Conservation (phyloP, 2,888 invertebrate genomes). For the Pheosia tremula region DNA sequence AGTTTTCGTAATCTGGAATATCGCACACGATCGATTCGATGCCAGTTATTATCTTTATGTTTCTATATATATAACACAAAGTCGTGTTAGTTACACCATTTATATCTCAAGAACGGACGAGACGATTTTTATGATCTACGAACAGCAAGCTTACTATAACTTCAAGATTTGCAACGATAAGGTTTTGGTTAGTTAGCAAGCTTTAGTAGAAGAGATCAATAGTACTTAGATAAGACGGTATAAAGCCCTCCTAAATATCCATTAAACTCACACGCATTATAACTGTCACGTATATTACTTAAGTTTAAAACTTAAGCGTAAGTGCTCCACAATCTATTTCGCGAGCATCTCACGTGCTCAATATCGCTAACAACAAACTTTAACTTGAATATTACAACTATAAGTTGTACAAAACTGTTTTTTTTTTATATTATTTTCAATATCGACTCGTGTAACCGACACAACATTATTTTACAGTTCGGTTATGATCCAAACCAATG, state of each 20-base stretch:
- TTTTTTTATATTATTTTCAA: slow-evolving; percentile 4
- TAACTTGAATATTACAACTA: slow-evolving; percentile 3
- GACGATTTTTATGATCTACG: too few relatives aligned
- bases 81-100: too few relatives aligned
- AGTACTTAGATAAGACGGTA: not conserved
- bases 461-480: not conserved
- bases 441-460: not conserved
- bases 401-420: not conserved
- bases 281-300: not conserved
- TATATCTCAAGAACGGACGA: too few relatives aligned
- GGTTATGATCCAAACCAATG: not conserved
- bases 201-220: too few relatives aligned
- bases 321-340: not conserved
- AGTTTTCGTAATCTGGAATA: too few relatives aligned
- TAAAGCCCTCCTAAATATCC: not conserved
- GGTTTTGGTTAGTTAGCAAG: too few relatives aligned
- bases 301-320: not conserved
- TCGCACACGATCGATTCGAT: too few relatives aligned
- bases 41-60: too few relatives aligned
- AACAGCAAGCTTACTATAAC: too few relatives aligned
- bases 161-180: too few relatives aligned
- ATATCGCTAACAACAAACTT: slow-evolving; percentile 2
- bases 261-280: not conserved
- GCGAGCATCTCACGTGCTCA: slow-evolving; percentile 2
- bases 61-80: too few relatives aligned